Percentiles rank a stretch among this genome's conserved stretches.
phyloP scores from a whole-genome alignment of 2,113 vertebrate genomes.

The Carettochelys insculpta region DNA sequence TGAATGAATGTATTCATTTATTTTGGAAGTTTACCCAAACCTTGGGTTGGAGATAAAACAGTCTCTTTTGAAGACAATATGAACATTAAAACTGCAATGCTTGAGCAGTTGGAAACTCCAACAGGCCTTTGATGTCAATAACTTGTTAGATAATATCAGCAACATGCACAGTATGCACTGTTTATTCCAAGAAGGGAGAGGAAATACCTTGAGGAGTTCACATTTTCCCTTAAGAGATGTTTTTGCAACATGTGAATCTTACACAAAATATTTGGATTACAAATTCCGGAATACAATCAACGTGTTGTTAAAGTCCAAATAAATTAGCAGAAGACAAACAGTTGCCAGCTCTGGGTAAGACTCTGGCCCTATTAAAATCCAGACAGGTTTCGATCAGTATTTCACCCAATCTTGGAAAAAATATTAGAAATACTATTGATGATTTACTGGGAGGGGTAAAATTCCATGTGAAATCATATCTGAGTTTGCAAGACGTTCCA shows the following conservation, averaged over 20 bases:
- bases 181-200: not conserved
- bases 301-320: slow-evolving; percentile 17
- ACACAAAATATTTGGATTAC: slow-evolving; percentile 17
- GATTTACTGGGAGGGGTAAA: not conserved
- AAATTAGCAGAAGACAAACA: not conserved
- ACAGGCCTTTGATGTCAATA: not conserved
- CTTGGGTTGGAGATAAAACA: slow-evolving; percentile 54
- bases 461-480: not conserved
- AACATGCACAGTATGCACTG: not conserved
- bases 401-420: not conserved
- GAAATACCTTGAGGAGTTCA: not conserved
- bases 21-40: slow-evolving; percentile 57
- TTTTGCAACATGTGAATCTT: not conserved
- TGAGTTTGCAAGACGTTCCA: not conserved
- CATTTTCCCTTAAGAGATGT: not conserved
- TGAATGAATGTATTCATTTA: slow-evolving; percentile 30
- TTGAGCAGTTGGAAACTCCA: slow-evolving; percentile 29
- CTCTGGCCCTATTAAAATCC: not conserved
- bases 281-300: not conserved
- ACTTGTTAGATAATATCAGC: slow-evolving; percentile 32
- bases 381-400: not conserved
- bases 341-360: not conserved
- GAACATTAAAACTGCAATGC: slow-evolving; percentile 33
- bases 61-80: not conserved
- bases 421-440: not conserved